Evolutionary conservation across 2,888 invertebrate species (phyloP).

Genomic region (Perizoma flavofasciatum): DNA sequence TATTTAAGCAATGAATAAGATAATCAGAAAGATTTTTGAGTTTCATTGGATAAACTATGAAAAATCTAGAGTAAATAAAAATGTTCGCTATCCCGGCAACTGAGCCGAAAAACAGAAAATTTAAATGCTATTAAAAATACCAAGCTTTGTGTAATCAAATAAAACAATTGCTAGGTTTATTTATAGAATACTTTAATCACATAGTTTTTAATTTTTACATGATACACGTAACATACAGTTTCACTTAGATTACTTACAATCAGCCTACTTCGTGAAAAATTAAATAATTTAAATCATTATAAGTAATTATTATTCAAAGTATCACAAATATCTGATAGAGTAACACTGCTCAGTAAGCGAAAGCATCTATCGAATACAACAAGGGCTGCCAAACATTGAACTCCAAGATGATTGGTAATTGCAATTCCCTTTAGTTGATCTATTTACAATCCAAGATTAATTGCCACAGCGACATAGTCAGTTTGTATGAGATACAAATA

Average conservation of each 20-base stretch:
- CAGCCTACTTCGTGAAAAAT: constrained; percentile 81
- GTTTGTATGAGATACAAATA: too few species aligned
- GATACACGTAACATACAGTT: constrained; percentile 70
- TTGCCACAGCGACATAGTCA: too few species aligned
- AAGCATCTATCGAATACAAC: constrained; percentile 68
- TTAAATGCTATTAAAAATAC: too few species aligned
- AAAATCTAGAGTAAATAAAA: too few species aligned
- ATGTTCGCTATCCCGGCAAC: too few species aligned
- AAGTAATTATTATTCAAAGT: constrained; percentile 81
- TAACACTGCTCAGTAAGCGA: constrained; percentile 75
- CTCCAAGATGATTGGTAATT: not conserved
- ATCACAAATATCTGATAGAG: constrained; percentile 82
- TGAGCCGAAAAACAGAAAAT: too few species aligned
- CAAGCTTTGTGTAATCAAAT: constrained; percentile 22
- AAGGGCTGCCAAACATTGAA: constrained; percentile 48
- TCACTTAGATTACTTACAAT: constrained; percentile 70
- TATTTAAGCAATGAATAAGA: constrained; percentile 30
- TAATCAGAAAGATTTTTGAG: constrained; percentile 18
- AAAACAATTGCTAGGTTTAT: constrained; percentile 59
- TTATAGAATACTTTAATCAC: constrained; percentile 69
- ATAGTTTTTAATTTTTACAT: constrained; percentile 71
- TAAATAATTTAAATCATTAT: constrained; percentile 83
- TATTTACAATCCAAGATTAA: too few species aligned
- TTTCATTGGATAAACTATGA: not conserved
- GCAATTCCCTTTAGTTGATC: too few species aligned